Conservation (phyloP, 2,888 invertebrate genomes). For the Trileptium ribeirensis region DNA sequence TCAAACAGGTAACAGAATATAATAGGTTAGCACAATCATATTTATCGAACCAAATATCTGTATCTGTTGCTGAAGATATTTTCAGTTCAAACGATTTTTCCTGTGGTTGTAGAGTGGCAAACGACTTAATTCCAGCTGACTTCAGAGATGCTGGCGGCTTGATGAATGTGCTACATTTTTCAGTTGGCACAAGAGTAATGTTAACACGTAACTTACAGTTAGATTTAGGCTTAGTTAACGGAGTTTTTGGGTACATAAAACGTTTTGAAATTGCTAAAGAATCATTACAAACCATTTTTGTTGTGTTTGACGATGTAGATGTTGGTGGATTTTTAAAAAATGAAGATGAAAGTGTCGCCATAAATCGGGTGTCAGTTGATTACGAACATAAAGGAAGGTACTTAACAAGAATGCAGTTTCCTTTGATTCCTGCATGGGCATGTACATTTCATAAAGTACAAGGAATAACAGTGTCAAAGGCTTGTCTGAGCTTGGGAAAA, state of each 20-base stretch:
- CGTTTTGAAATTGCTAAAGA: not conserved
- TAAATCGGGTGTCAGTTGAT: not conserved
- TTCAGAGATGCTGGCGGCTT: not conserved
- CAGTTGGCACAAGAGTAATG: not conserved
- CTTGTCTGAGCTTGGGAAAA: not conserved
- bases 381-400: not conserved
- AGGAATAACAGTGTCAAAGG: not conserved
- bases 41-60: not conserved
- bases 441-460: slow-evolving; percentile 1
- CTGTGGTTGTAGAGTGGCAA: not conserved
- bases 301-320: not conserved
- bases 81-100: not conserved
- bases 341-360: not conserved
- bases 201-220: not conserved
- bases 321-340: not conserved
- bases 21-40: not conserved
- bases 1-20: not conserved
- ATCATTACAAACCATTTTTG: not conserved
- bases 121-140: not conserved
- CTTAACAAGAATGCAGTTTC: not conserved
- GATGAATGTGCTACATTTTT: not conserved
- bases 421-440: not conserved
- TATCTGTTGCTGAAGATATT: not conserved
- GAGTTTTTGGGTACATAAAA: not conserved
- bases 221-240: not conserved